Evolutionary conservation across 2,888 invertebrate species (phyloP), one percentile per base, ranked within the genome.

Genomic region (Phaonia tiefii): DNA sequence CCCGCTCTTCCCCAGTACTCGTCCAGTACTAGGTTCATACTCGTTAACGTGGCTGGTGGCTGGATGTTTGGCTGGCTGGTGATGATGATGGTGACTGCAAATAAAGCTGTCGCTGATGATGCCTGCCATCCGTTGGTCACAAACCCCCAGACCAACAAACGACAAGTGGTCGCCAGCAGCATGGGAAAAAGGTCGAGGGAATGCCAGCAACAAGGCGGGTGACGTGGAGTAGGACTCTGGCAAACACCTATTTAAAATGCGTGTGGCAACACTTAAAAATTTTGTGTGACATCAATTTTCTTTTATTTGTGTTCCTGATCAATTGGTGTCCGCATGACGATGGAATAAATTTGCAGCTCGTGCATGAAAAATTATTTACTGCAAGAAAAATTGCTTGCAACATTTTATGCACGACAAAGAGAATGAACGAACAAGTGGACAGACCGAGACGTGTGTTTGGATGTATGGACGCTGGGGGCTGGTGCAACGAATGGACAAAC

Each of bases 321-420:
- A 81, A 81, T 81, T 75, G 67, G 67, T 81, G 71, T 75, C 80
- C 75, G 77, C 77, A 81, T 81, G 80, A 81, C 67, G 80, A 75
- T 67, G 60, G 71, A 78, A 78, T 75, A 81, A 81, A 78, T 81
- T 81, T 75, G 49, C 80, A 63, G 63, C 42, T 77, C 80, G 80
- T 81, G 80, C 80, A 83, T 84, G 83, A 84, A 84, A 83, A 83
- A 84, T 84, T 83, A 84, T 84, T 80, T 81, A 83, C 82, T 83
- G 76, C 73, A 83, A 81, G 83, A 83, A 83, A 84, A 83, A 84
- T 83, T 76, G 79, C 81, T 83, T 81, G 80, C 81, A 79, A 82
- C 79, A 51, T 75, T 75, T 54, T 58, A 5, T n/a, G 46, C 31
- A 31, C 31, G 31, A 8, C 31, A n/a, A n/a, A n/a, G n/a, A n/a